phyloP scores from a whole-genome alignment of 2,797 vertebrate species.

The Apogon hyalosoma region DNA sequence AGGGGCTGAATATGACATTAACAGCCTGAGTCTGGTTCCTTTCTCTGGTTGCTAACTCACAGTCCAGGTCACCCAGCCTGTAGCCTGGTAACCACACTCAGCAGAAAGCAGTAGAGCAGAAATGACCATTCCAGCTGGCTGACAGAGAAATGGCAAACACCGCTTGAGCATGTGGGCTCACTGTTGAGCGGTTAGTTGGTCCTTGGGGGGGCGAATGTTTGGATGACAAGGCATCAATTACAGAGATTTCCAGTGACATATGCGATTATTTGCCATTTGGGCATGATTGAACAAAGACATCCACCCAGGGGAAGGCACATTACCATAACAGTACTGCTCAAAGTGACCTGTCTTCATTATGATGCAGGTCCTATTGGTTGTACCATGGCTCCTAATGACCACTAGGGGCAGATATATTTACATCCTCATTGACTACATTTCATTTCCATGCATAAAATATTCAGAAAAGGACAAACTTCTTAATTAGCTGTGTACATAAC shows the following conservation, averaged over 20 bases:
- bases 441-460: background rate
- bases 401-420: background rate
- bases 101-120: conserved; percentile 65
- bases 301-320: conserved; percentile 50
- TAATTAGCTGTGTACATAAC: no score
- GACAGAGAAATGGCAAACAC: conserved; percentile 63
- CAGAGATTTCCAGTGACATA: conserved; percentile 63
- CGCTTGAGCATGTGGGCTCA: conserved; percentile 60
- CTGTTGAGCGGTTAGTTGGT: conserved; percentile 48
- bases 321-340: conserved; percentile 20
- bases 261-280: conserved; percentile 71
- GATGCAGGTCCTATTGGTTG: conserved; percentile 9
- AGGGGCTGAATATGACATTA: conserved; percentile 36
- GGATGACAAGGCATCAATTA: conserved; percentile 73
- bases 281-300: conserved; percentile 64
- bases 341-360: conserved; percentile 37
- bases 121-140: conserved; percentile 73
- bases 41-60: conserved; percentile 30
- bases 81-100: conserved; percentile 44
- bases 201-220: conserved; percentile 64
- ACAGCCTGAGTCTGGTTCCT: conserved; percentile 32
- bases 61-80: conserved; percentile 52
- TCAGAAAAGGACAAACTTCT: background rate
- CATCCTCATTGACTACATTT: background rate
- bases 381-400: background rate